phyloP scores from a whole-genome alignment of 2,113 vertebrate species.

The Aegithalos caudatus region DNA sequence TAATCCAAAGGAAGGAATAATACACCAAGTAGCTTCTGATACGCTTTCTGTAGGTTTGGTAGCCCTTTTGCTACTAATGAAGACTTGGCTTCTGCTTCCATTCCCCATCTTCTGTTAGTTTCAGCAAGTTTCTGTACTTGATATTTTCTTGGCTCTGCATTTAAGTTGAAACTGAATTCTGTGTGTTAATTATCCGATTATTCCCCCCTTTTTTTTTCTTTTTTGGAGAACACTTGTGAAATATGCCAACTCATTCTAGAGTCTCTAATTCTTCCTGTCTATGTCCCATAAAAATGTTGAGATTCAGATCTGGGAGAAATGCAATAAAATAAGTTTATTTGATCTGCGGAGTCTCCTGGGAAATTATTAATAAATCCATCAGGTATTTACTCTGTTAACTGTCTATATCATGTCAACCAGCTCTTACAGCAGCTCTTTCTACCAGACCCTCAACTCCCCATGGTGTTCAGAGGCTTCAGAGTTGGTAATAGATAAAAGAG shows the following conservation, averaged over 20 bases:
- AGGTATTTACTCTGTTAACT: neutral
- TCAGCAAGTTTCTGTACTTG: neutral
- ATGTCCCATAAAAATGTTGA: neutral
- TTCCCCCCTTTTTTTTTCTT: neutral
- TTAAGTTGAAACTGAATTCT: neutral
- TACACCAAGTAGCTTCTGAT: neutral
- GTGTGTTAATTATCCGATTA: neutral
- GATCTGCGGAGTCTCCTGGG: neutral
- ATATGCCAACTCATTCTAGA: neutral
- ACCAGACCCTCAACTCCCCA: neutral
- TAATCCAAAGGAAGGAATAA: neutral
- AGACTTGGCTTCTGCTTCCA: neutral
- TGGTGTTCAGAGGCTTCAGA: neutral
- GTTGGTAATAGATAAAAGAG: neutral
- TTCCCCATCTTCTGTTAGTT: neutral
- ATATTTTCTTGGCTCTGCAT: neutral
- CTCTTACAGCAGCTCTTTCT: neutral
- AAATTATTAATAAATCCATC: neutral
- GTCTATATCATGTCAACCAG: neutral
- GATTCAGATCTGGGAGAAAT: neutral
- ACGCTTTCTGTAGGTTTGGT: neutral
- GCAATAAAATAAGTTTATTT: neutral
- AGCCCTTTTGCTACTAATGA: neutral
- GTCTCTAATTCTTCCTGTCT: neutral
- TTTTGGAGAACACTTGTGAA: neutral